Percentiles rank a stretch among this genome's conserved stretches.
Conservation (phyloP, 2,113 vertebrate genomes). For the Baryphthengus martii region DNA sequence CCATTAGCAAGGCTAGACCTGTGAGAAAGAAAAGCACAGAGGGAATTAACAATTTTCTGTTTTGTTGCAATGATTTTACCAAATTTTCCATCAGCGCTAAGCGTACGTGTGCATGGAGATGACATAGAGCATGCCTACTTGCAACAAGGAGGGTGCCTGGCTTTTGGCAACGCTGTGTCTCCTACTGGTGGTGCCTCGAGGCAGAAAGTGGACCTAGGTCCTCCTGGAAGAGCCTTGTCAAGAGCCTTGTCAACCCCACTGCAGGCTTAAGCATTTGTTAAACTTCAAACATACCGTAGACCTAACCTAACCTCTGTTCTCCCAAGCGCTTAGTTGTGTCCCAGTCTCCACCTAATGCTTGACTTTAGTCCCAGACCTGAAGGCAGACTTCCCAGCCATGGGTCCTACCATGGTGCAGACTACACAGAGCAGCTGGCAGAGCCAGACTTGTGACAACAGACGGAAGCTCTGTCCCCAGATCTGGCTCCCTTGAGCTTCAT, state of each 20-base stretch:
- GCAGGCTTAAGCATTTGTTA: neutral
- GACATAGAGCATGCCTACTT: neutral
- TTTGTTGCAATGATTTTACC: neutral
- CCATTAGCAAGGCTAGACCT: neutral
- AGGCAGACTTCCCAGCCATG: neutral
- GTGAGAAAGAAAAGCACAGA: neutral
- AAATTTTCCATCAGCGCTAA: neutral
- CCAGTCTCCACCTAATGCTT: neutral
- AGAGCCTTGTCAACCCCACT: neutral
- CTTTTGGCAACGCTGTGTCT: neutral
- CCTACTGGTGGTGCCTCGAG: neutral
- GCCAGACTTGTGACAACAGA: neutral
- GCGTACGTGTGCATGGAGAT: accelerated
- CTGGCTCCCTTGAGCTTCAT: neutral
- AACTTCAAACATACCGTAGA: neutral
- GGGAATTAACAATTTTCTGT: neutral
- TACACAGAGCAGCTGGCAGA: neutral
- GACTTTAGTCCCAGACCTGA: neutral
- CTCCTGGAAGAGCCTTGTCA: neutral
- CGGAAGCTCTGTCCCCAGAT: neutral
- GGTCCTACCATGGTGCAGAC: neutral
- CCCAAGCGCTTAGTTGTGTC: neutral
- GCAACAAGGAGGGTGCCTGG: neutral
- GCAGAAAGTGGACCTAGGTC: neutral
- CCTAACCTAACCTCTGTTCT: neutral